These are phyloP conservation scores for Premnoplex brunnescens DNA, from an alignment of 2,797 vertebrate species.

Conservation along the genomic window DNA sequence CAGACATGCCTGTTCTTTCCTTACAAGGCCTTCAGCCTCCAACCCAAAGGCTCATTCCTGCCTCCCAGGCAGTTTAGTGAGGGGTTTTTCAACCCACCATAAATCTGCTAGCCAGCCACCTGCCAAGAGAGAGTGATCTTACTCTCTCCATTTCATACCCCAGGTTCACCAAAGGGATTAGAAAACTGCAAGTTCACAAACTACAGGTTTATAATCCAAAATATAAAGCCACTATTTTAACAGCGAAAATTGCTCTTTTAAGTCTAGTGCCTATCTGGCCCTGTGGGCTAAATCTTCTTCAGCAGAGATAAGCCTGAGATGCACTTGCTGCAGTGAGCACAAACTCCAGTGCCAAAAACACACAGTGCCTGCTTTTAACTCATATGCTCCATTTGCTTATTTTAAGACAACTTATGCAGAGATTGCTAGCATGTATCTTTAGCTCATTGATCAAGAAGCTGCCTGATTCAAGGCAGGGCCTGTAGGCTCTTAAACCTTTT, in stretches of 20 bases:
- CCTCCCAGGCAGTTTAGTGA: neutral
- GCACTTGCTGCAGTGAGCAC: neutral
- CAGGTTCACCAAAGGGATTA: neutral
- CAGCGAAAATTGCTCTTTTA: neutral
- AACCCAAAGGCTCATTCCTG: neutral
- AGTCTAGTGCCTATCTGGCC: neutral
- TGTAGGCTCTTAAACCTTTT: neutral
- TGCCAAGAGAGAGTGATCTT: neutral
- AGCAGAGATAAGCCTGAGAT: neutral
- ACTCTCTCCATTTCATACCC: neutral
- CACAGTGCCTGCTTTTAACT: neutral
- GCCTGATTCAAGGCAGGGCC: neutral
- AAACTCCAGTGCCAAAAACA: neutral
- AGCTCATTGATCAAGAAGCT: neutral
- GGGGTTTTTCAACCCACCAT: neutral
- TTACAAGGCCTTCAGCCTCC: neutral
- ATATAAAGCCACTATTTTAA: neutral
- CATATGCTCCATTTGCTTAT: rapidly evolving
- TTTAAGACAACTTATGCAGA: neutral
- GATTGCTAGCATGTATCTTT: rapidly evolving
- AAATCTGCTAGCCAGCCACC: neutral
- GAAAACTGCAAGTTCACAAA: neutral
- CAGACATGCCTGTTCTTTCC: neutral
- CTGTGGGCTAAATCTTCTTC: neutral
- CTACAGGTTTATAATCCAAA: neutral